These are phyloP conservation scores for Genyomyrus donnyi DNA, from an alignment of 2,113 vertebrate genomes.

Conservation along the genomic window DNA sequence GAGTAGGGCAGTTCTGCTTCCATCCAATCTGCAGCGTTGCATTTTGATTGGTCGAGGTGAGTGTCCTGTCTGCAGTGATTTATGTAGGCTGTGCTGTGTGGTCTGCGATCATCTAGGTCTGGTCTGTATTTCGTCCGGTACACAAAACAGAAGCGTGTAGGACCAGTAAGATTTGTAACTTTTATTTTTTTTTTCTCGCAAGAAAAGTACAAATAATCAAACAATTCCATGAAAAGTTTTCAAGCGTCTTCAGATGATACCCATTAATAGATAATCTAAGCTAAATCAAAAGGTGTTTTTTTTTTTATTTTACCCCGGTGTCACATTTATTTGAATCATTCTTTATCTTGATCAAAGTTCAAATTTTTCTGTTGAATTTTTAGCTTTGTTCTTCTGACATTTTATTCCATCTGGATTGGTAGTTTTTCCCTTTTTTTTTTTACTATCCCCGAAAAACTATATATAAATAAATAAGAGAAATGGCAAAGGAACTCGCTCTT, in stretches of 20 bases:
- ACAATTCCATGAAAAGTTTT: slow-evolving; percentile 96
- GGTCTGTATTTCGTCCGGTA: not conserved
- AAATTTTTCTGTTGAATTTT: slow-evolving; percentile 54
- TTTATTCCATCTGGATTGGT: slow-evolving; percentile 42
- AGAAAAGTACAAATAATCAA: slow-evolving; percentile 98
- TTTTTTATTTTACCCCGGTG: slow-evolving; percentile 45
- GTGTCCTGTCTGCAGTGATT: not conserved
- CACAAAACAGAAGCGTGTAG: slow-evolving; percentile 11
- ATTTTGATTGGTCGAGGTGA: not conserved
- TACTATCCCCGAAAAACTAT: slow-evolving; percentile 75
- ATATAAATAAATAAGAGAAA: slow-evolving; percentile 64
- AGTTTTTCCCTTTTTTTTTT: slow-evolving; percentile 52
- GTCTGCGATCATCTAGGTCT: not conserved
- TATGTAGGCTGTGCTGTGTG: not conserved
- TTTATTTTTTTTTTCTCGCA: slow-evolving; percentile 84
- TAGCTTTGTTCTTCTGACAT: slow-evolving; percentile 58
- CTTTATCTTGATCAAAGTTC: slow-evolving; percentile 68
- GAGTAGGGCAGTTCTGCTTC: not conserved
- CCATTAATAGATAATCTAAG: slow-evolving; percentile 88
- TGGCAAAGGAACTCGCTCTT: slow-evolving; percentile 73
- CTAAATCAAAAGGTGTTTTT: slow-evolving; percentile 75
- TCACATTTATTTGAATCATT: slow-evolving; percentile 60
- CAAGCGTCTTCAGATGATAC: slow-evolving; percentile 86
- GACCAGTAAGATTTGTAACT: slow-evolving; percentile 76
- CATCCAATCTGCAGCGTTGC: not conserved